Conservation (phyloP, 2,113 vertebrate species). For the Cinclus cinclus region DNA sequence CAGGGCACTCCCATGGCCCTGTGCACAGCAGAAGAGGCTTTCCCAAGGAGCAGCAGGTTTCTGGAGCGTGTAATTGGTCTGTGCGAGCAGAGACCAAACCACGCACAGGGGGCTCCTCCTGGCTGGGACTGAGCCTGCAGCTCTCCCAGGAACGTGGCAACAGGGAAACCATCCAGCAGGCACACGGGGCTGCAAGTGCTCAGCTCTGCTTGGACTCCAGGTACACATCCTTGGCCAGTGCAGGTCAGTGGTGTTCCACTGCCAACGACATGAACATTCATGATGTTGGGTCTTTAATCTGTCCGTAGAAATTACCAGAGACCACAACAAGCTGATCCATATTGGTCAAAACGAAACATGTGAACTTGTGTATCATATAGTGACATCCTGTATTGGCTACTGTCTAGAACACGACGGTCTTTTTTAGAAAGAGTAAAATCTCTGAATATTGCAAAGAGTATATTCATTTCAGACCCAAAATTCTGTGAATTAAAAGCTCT, state of each 20-base stretch:
- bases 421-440: neutral
- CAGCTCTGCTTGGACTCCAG: neutral
- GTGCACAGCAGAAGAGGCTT: neutral
- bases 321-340: neutral
- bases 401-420: neutral
- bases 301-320: neutral
- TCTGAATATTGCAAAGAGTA: neutral
- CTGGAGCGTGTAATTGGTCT: neutral
- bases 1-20: neutral
- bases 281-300: accelerated
- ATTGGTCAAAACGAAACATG: neutral
- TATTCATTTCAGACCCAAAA: neutral
- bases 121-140: neutral
- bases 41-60: neutral
- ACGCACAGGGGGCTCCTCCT: neutral
- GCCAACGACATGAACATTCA: neutral
- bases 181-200: neutral
- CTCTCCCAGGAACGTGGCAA: neutral
- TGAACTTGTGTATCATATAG: neutral
- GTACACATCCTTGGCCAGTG: neutral
- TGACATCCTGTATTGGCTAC: neutral
- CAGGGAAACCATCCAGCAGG: neutral
- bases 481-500: neutral
- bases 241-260: neutral
- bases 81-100: neutral